Evolutionary conservation across 2,113 vertebrate genomes (phyloP).

Genomic region (Phrynocephalus versicolor): DNA sequence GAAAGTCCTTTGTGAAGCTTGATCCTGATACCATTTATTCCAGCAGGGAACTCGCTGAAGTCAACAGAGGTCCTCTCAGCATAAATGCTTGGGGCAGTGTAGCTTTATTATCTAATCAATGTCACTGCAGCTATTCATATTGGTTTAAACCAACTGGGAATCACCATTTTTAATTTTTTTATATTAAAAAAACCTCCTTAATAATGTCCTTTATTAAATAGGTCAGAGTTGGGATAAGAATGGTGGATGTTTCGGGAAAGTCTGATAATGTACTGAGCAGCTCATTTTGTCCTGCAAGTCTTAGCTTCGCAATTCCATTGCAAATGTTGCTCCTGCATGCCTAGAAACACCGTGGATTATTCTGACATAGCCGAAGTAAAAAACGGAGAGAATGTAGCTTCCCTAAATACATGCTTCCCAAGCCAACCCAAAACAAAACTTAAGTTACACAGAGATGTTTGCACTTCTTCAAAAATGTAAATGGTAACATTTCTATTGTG

Average conservation of each 20-base stretch:
- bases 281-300: not conserved
- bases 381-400: too few species aligned
- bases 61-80: not conserved
- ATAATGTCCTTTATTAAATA: conserved; percentile 11
- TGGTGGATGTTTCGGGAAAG: not conserved
- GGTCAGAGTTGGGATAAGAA: conserved; percentile 6
- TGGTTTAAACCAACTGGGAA: conserved; percentile 19
- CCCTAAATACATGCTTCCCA: too few species aligned
- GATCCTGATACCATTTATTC: conserved; percentile 11
- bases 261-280: not conserved
- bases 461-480: too few species aligned
- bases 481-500: too few species aligned
- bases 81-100: not conserved
- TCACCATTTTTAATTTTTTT: conserved; percentile 7
- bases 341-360: not conserved
- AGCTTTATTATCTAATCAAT: conserved; percentile 45
- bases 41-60: not conserved
- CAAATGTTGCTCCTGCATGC: not conserved
- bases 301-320: not conserved
- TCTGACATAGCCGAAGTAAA: too few species aligned
- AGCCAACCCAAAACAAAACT: too few species aligned
- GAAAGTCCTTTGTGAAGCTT: not conserved
- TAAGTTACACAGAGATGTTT: too few species aligned
- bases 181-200: not conserved
- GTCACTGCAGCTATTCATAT: conserved; percentile 39